Evolutionary conservation across 2,888 invertebrate genomes (phyloP), one percentile per base, ranked within the genome.

Genomic region (Tenthredo amoena): DNA sequence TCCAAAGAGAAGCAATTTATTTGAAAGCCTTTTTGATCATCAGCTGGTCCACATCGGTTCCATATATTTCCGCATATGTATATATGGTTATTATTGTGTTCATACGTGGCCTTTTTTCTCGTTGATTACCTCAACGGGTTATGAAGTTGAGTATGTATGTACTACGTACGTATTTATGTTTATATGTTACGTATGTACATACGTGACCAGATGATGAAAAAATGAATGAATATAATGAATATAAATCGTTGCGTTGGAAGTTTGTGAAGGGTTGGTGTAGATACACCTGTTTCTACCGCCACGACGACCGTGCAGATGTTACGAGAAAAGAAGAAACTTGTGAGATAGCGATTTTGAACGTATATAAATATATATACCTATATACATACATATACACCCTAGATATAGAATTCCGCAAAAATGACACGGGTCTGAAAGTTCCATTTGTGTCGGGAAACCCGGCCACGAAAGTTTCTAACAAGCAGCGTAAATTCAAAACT

Each of bases 11-110:
- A 79, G 58, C 79, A 79, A 79, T 79, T 79, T 62, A 58, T 79
- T 37, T 79, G 79, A 79, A 79, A 79, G 79, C 79, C 58, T 79
- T 79, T 79, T 58, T 79, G 79, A 79, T 55, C 79, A 79, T 47
- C 79, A 21, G 37, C 55, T 55, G 79, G 37, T 37, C 21, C 15
- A n/a, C 37, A 47, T 21, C 10, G 21, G 37, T n/a, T 58, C n/a
- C 7, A 62, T n/a, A n/a, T 58, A 31, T 62, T 62, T 37, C 34
- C 50, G 31, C 31, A 50, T 55, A 47, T 37, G 0, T n/a, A 15
- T 15, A 21, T 9, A 58, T 58, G 6, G 26, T 62, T 62, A 71
- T 71, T 31, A 26, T n/a, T 18, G n/a, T 15, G 9, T 15, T 34
- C 34, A 37, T 37, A 18, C 6, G n/a, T 40, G 34, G 37, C 37